Base-by-base conservation (phyloP, 2,888 invertebrate genomes). In the Biston betularia region DNA sequence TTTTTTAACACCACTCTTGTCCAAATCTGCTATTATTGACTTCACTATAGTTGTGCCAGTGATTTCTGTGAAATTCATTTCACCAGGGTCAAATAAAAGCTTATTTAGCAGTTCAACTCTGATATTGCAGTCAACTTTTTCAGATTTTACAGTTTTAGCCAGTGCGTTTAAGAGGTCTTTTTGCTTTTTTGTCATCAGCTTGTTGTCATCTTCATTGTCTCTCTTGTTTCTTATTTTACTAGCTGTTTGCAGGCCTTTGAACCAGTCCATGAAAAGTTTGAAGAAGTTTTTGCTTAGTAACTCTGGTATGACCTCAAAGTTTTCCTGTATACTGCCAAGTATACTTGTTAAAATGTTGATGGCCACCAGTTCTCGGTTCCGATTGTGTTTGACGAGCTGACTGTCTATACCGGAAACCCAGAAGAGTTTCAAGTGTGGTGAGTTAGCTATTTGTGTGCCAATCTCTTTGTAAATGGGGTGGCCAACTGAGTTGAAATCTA, bases 61-160 rank as follows among this genome's bases (percentile, higher is more conserved):
- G 40, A 95, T 95, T 87, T 96, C 96, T 78, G 97, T 96, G 70
- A 97, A 96, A 85, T 96, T 95, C 68, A 97, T 95, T 77, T 95
- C 95, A 5, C 97, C 97, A 0, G 97, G 96, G 80, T 95, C 90
- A 52, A 96, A 93, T 10, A 97, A 88, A 0, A 97, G 83, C 76
- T 95, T 96, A 64, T 95, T 95, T 45, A 97, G 83, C 6, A 95
- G 92, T 9, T 91, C 88, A 1, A 96, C 88, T 82, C 95, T 95
- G 0, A 92, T 88, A 73, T 92, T 89, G 44, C 92, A 89, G 40
- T 90, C 87, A 7, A 95, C 89, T 49, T 89, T 87, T 34, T 94
- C 92, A 1, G 86, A 85, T 64, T 93, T 94, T 15, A 95, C 79
- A 46, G 92, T 87, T 72, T 92, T 92, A 9, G 94, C 86, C 42